phyloP scores from a whole-genome alignment of 2,888 invertebrate genomes.

The Sphinx pinastri region DNA sequence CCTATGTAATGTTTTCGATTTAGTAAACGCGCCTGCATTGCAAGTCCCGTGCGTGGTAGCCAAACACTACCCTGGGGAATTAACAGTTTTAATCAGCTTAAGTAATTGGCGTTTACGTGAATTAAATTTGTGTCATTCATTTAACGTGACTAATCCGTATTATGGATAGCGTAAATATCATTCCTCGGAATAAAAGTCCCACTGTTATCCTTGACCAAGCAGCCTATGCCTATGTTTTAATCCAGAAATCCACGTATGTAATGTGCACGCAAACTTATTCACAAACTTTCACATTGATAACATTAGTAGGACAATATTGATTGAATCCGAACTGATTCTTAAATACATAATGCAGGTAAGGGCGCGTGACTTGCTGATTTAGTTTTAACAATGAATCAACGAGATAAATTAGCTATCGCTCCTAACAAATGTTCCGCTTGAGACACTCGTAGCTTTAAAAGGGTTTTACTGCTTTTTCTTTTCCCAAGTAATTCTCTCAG shows the following conservation, averaged over 20 bases:
- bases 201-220: too few relatives aligned
- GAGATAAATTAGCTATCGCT: slow-evolving; percentile 10
- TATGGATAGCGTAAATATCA: too few relatives aligned
- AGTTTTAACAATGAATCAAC: slow-evolving; percentile 17
- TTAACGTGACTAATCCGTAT: too few relatives aligned
- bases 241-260: too few relatives aligned
- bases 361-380: not conserved
- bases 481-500: not conserved
- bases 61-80: not conserved
- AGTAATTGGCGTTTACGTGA: not conserved
- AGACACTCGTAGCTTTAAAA: not conserved
- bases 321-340: not conserved
- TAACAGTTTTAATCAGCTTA: not conserved
- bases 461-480: not conserved
- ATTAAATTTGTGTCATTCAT: not conserved
- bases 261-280: too few relatives aligned
- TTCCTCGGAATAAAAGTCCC: too few relatives aligned
- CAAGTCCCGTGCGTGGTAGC: not conserved
- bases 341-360: not conserved
- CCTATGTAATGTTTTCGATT: too few relatives aligned
- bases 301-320: too few relatives aligned
- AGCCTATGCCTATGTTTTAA: too few relatives aligned
- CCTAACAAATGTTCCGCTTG: not conserved
- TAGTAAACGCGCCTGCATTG: too few relatives aligned
- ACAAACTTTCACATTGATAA: too few relatives aligned